phyloP scores from a whole-genome alignment of 2,113 vertebrate species.

The Poeciliopsis turrubarensis region DNA sequence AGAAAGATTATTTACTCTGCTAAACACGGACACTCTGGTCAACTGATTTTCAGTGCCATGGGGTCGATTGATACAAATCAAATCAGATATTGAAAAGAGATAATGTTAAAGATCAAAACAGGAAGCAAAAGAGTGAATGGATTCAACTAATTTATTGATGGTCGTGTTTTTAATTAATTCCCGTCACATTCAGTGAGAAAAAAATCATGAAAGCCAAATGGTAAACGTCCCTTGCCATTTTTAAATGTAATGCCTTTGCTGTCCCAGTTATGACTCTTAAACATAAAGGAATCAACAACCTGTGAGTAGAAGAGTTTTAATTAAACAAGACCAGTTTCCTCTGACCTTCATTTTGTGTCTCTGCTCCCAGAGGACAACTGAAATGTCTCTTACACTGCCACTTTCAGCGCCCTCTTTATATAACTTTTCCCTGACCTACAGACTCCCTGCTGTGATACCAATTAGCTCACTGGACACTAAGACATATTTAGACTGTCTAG shows the following conservation, averaged over 20 bases:
- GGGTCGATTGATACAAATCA: too few relatives aligned
- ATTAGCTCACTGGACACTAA: slow-evolving; percentile 26
- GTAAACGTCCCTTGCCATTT: background rate
- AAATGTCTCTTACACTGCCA: background rate
- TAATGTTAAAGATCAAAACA: background rate
- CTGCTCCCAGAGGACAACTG: background rate
- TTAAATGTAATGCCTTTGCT: background rate
- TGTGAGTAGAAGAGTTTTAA: slow-evolving; percentile 5
- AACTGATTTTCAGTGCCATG: too few relatives aligned
- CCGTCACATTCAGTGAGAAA: background rate
- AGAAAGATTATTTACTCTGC: too few relatives aligned
- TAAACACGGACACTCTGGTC: too few relatives aligned
- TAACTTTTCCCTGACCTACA: slow-evolving; percentile 17
- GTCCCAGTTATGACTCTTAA: slow-evolving; percentile 1
- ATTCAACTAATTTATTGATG: background rate
- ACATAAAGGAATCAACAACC: background rate
- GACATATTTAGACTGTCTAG: slow-evolving; percentile 16
- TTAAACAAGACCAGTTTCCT: slow-evolving; percentile 11
- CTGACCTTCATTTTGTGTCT: slow-evolving; percentile 11
- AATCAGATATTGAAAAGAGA: too few relatives aligned
- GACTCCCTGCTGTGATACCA: background rate
- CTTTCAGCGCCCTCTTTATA: background rate
- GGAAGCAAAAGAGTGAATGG: background rate
- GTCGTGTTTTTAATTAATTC: background rate
- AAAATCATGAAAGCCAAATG: background rate